These are phyloP conservation scores for Acanthurus tractus DNA, from an alignment of 2,797 vertebrate species.

Conservation along the genomic window DNA sequence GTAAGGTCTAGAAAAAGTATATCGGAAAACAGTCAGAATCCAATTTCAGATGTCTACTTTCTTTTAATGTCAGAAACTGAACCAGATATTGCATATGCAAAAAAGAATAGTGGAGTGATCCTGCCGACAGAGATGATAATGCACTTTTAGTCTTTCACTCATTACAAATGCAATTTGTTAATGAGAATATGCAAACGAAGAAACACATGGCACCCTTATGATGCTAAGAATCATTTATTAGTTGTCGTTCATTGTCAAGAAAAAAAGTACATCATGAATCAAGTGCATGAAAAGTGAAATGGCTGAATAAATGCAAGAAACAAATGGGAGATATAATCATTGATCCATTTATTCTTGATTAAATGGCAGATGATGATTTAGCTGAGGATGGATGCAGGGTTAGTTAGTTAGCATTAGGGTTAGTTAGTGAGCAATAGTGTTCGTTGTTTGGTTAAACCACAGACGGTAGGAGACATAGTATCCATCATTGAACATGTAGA, in stretches of 20 bases:
- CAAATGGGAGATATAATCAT: background rate
- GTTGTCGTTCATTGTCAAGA: too few relatives aligned
- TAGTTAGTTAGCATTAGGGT: too few relatives aligned
- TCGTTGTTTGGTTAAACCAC: constrained; percentile 73
- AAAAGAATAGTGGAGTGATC: background rate
- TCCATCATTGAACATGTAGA: constrained; percentile 84
- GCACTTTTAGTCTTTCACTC: background rate
- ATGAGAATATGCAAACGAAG: constrained; percentile 23
- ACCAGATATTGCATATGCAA: too few relatives aligned
- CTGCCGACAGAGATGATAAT: too few relatives aligned
- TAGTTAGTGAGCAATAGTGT: constrained; percentile 28
- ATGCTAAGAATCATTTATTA: constrained; percentile 72
- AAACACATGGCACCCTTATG: constrained; percentile 17
- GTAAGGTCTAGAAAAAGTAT: background rate
- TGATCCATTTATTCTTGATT: constrained; percentile 3
- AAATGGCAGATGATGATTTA: constrained; percentile 21
- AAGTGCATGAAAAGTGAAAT: too few relatives aligned
- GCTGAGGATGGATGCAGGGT: background rate
- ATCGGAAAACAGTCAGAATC: background rate
- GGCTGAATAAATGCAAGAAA: too few relatives aligned
- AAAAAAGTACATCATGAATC: too few relatives aligned
- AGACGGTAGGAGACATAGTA: constrained; percentile 79
- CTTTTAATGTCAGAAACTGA: too few relatives aligned
- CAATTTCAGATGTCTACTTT: too few relatives aligned
- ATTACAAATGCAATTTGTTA: background rate